Evolutionary conservation across 2,113 vertebrate genomes (phyloP), one percentile per base, ranked within the genome.

Genomic region (Chascanopsetta lugubris): DNA sequence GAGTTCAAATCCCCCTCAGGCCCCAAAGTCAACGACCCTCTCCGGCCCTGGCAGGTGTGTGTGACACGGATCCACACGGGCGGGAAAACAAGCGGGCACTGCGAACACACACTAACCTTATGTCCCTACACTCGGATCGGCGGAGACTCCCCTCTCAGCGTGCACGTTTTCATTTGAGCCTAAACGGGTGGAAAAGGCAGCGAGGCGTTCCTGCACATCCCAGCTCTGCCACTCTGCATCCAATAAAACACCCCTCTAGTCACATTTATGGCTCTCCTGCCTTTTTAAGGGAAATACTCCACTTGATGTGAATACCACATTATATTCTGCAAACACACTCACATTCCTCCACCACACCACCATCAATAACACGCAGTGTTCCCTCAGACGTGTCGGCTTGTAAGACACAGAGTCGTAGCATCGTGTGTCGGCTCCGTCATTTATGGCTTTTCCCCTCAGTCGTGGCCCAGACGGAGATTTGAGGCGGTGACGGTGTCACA

Each of bases 251-350:
- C 3, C 11, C 57, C 51, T 58, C 69, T 61, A 50, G 72, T 71
- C 77, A 79, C 64, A 64, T 85, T 83, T 72, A 87, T 62, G 54
- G 25, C 67, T 51, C 82, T 75, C 77, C 36, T 17, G 77, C 8
- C 69, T 61, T 72, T 8, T 69, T 61, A 53, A 64, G 72, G 69
- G 63, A 75, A 81, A 79, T 55, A 43, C 43, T 72, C 29, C 59
- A 70, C 51, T 47, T 56, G 69, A 75, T 72, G 47, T 4, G 48
- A 67, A n/a, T 26, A 18, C 54, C 60, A 62, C 55, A 43, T 55
- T 49, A 68, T 29, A 38, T 30, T 24, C 25, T 64, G 27, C 47
- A 51, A 56, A 61, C 55, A 62, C 20, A 43, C 17, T 43, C 13
- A 21, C 4, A 57, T 76, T 55, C 47, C 53, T 49, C 22, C 9